Base-by-base conservation (phyloP, 2,888 invertebrate species). In the Acrobeloides nanus region DNA sequence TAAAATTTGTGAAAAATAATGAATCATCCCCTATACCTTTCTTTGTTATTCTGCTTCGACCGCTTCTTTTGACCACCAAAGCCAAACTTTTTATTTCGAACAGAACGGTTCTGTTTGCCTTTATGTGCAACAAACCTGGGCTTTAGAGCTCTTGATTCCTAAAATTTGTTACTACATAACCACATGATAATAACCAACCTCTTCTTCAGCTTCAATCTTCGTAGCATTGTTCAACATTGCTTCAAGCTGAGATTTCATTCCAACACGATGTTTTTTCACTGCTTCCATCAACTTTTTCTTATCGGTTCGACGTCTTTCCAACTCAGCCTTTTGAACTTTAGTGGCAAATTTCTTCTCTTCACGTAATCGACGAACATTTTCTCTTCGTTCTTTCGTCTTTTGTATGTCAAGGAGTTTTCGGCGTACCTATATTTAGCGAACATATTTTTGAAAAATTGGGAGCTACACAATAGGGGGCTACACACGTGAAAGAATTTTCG, bases 1-100 rank as follows among this genome's bases (percentile, higher is more conserved):
- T n/a, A n/a, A n/a, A n/a, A n/a, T n/a, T n/a, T n/a, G n/a, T n/a
- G n/a, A n/a, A n/a, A n/a, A n/a, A n/a, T n/a, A n/a, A n/a, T n/a
- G n/a, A n/a, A n/a, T n/a, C n/a, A n/a, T n/a, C n/a, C n/a, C n/a
- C n/a, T 41, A 10, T 31, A 66, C 55, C 66, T 89, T 0, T 85
- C 82, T 59, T 82, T 83, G 0, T 87, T 88, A 72, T 95, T 95
- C 37, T 81, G 77, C 75, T 95, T 95, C 0, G 81, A 80, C 0
- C 89, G 85, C 69, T 85, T 84, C 78, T 95, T 95, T 74, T 88
- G 89, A 0, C 93, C 93, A 26, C 95, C 93, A 76, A 86, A 90
- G 1, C 95, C 93, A 77, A 84, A 95, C 74, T 86, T 89, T 48
- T 83, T 80, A 73, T 89, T 84, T 72, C 86, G 87, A 67, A 80